These are phyloP conservation scores for Sitta carolinensis DNA, from an alignment of 2,797 vertebrate species.

Conservation along the genomic window DNA sequence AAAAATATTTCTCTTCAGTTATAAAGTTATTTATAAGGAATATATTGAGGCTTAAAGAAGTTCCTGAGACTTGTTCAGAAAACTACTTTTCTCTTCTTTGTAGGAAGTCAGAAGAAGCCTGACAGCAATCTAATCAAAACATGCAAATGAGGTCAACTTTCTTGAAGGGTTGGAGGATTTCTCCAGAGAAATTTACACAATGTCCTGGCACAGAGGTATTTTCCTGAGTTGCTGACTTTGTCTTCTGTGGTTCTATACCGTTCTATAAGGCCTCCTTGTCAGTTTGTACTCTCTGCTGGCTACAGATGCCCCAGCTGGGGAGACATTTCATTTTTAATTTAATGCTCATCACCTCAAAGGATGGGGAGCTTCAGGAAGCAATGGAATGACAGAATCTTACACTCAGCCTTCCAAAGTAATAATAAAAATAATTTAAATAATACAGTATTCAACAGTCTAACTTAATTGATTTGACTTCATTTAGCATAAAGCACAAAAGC, in stretches of 20 bases:
- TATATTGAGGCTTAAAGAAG: background rate
- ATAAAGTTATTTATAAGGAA: background rate
- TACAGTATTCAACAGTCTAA: background rate
- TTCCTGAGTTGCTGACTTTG: conserved; percentile 35
- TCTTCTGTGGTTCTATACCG: background rate
- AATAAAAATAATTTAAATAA: background rate
- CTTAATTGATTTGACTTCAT: background rate
- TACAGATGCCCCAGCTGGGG: background rate
- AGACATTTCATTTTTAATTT: conserved; percentile 55
- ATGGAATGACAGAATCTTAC: background rate
- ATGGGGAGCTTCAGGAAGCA: background rate
- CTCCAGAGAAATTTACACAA: conserved; percentile 74
- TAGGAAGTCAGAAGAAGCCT: conserved; percentile 43
- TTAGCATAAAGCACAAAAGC: background rate
- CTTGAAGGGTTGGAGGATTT: conserved; percentile 72
- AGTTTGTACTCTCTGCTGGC: conserved; percentile 17
- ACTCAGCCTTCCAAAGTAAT: background rate
- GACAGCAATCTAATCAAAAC: conserved; percentile 77
- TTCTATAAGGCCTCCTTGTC: background rate
- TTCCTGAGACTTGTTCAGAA: background rate
- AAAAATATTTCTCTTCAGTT: background rate
- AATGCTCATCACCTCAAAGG: conserved; percentile 48
- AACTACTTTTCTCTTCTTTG: conserved; percentile 9
- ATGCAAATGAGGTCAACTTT: conserved; percentile 79
- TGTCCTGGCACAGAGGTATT: conserved; percentile 50